Evolutionary conservation across 2,797 vertebrate genomes (phyloP).

Genomic region (Calcarius lapponicus): DNA sequence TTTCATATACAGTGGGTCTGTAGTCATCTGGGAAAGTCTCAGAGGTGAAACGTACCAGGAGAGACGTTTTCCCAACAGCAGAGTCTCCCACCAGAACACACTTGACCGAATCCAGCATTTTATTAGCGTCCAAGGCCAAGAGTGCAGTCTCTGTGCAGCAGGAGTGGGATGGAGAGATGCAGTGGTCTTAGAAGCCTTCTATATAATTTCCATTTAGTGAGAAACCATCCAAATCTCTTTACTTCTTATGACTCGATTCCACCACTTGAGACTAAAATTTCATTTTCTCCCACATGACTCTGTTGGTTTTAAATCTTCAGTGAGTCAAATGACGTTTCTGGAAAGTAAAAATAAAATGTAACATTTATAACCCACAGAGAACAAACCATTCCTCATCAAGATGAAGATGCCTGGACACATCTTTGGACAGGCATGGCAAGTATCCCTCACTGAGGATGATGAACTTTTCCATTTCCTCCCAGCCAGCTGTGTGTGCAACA

Average conservation of each 20-base stretch:
- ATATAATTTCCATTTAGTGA: constrained; percentile 48
- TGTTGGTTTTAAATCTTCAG: not conserved
- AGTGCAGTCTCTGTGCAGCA: not conserved
- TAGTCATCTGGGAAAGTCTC: constrained; percentile 95
- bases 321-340: constrained; percentile 24
- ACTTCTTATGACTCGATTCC: not conserved
- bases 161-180: not conserved
- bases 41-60: constrained; percentile 93
- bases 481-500: not conserved
- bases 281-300: not conserved
- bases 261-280: constrained; percentile 1
- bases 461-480: not conserved
- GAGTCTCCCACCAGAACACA: constrained; percentile 95
- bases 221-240: not conserved
- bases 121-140: not conserved
- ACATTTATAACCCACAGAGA: not conserved
- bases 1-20: constrained; percentile 94
- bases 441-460: not conserved
- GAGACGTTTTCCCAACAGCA: constrained; percentile 92
- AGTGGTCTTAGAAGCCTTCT: not conserved
- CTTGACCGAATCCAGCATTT: constrained; percentile 88
- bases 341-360: constrained; percentile 45
- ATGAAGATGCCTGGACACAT: not conserved
- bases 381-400: not conserved
- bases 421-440: not conserved